A percentile compares a stretch with the other conserved stretches of the same genome.
phyloP scores from a whole-genome alignment of 2,113 vertebrate species.

The Halcyon malimbica region DNA sequence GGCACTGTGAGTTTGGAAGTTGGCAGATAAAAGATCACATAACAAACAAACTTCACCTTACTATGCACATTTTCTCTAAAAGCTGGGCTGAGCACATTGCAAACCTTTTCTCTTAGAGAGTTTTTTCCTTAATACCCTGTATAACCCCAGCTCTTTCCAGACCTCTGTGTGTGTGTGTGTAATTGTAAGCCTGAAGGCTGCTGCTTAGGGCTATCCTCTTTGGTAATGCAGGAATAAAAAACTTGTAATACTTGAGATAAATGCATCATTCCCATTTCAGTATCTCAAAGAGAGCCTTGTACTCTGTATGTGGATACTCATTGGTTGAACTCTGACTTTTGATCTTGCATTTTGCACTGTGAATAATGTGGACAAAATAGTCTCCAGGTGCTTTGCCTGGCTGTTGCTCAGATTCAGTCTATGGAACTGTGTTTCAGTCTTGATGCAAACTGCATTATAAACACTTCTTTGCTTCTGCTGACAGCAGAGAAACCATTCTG shows the following conservation, averaged over 20 bases:
- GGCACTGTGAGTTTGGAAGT: background rate
- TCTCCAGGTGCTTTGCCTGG: constrained; percentile 56
- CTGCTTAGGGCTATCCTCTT: constrained; percentile 13
- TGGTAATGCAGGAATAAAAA: constrained; percentile 33
- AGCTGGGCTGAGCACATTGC: background rate
- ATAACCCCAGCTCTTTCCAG: background rate
- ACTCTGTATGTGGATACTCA: background rate
- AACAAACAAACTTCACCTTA: background rate
- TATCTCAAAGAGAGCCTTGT: constrained; percentile 28
- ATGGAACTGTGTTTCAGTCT: background rate
- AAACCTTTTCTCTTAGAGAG: background rate
- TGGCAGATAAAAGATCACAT: background rate
- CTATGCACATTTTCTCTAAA: background rate
- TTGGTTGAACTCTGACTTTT: constrained; percentile 23
- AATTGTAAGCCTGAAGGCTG: background rate
- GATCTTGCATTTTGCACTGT: constrained; percentile 27
- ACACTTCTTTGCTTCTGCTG: constrained; percentile 59
- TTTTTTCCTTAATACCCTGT: background rate
- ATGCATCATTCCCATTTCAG: constrained; percentile 23
- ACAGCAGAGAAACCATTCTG: constrained; percentile 60
- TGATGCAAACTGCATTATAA: constrained; percentile 64
- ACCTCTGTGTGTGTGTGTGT: background rate
- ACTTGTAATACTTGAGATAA: constrained; percentile 40
- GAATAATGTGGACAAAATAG: constrained; percentile 60
- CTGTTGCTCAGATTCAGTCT: constrained; percentile 33